Conservation (phyloP, 2,797 vertebrate species). For the Siniperca undulata region DNA sequence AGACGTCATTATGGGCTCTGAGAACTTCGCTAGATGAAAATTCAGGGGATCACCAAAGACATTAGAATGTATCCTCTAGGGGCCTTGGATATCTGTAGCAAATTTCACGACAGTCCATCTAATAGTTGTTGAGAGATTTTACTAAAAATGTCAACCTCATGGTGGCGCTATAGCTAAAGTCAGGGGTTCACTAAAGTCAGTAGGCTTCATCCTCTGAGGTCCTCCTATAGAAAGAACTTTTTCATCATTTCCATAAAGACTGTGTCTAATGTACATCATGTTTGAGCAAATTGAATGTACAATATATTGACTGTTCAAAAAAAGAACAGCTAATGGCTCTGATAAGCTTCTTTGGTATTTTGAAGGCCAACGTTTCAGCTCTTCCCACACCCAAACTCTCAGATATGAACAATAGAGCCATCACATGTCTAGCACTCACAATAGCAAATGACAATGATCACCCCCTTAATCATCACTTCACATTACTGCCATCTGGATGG, state of each 20-base stretch:
- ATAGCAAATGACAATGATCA: background rate
- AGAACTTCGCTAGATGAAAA: background rate
- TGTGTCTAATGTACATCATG: background rate
- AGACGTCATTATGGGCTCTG: background rate
- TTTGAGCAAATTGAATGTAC: background rate
- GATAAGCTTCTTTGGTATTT: background rate
- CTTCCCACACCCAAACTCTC: background rate
- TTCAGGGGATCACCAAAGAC: background rate
- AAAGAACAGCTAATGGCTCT: slow-evolving; percentile 5
- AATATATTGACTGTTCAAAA: background rate
- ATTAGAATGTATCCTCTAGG: background rate
- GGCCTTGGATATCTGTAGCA: no score
- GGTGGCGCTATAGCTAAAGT: no score
- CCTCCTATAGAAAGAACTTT: background rate
- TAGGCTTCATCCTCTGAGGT: background rate
- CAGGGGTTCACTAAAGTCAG: no score
- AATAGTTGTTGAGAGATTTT: no score
- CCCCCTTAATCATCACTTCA: background rate
- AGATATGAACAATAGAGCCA: background rate
- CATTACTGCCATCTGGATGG: background rate
- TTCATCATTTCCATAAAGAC: slow-evolving; percentile 1
- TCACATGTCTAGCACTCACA: background rate
- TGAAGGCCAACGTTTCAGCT: background rate
- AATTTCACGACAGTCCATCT: no score
- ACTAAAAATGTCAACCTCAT: no score